These are phyloP conservation scores for Araneus ventricosus DNA, from an alignment of 1,140 invertebrate genomes.

Conservation along the genomic window DNA sequence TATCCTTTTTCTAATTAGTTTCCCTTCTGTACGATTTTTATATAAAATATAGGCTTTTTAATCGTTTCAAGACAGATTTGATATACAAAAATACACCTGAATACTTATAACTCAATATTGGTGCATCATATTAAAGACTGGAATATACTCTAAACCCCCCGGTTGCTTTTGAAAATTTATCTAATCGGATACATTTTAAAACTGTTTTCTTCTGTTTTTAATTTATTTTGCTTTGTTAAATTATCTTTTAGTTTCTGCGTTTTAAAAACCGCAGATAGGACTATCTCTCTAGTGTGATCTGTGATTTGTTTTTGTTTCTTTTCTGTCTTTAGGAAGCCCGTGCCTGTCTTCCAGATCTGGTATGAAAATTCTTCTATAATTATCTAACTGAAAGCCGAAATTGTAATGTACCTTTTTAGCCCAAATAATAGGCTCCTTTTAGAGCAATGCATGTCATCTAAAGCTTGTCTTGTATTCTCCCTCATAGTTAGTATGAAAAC, in stretches of 20 bases:
- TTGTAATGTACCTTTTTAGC: not conserved
- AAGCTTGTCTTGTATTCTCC: not conserved
- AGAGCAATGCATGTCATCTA: not conserved
- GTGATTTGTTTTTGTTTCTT: slow-evolving; percentile 65
- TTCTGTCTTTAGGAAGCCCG: slow-evolving; percentile 68
- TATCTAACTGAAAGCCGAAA: not conserved
- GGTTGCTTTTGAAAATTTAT: no score
- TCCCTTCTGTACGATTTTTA: no score
- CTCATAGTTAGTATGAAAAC: no score
- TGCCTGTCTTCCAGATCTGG: slow-evolving; percentile 65
- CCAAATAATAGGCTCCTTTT: not conserved
- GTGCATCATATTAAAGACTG: no score
- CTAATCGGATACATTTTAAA: no score
- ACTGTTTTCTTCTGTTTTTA: not conserved
- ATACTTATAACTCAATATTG: no score
- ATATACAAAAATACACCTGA: no score
- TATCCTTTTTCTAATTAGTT: no score
- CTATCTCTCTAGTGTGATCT: slow-evolving; percentile 55
- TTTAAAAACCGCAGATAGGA: slow-evolving; percentile 37
- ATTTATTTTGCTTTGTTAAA: not conserved
- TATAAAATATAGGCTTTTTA: no score
- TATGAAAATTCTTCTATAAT: slow-evolving; percentile 65
- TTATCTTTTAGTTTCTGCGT: slow-evolving; percentile 49
- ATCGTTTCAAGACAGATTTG: no score
- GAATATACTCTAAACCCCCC: no score